Percentiles rank a stretch among this genome's conserved stretches.
Conservation (phyloP, 1,140 invertebrate species). For the Pseudachorutes palmiensis region DNA sequence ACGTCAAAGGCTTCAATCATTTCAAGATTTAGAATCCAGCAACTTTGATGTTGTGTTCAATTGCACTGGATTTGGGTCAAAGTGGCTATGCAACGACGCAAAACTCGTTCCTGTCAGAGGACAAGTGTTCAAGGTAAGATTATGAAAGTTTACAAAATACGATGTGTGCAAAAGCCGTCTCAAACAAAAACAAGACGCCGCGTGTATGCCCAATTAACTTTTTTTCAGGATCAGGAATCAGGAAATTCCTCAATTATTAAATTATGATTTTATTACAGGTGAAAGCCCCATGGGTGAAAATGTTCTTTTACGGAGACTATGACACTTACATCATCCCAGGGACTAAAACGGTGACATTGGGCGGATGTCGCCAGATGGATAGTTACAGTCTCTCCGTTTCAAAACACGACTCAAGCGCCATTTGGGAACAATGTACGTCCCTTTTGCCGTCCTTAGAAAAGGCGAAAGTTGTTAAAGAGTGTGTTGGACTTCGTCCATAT, state of each 20-base stretch:
- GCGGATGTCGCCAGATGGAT: slow-evolving; percentile 71
- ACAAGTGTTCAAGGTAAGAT: slow-evolving; percentile 73
- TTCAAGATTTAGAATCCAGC: slow-evolving; percentile 45
- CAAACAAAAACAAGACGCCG: no score
- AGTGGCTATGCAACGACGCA: slow-evolving; percentile 63
- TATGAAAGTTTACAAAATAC: slow-evolving; percentile 7
- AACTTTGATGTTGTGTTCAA: slow-evolving; percentile 74
- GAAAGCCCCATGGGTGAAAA: slow-evolving; percentile 80
- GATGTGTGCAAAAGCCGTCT: no score
- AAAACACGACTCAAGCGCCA: slow-evolving; percentile 60
- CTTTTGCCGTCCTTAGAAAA: slow-evolving; percentile 62
- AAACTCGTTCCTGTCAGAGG: slow-evolving; percentile 75
- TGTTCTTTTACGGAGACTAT: slow-evolving; percentile 70
- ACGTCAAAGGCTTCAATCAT: slow-evolving; percentile 51
- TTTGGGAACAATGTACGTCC: slow-evolving; percentile 61
- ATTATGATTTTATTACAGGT: no score
- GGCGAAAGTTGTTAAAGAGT: slow-evolving; percentile 53
- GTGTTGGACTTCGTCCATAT: slow-evolving; percentile 48
- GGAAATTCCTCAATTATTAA: no score
- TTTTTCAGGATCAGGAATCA: no score
- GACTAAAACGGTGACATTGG: slow-evolving; percentile 62
- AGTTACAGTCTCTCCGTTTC: slow-evolving; percentile 62
- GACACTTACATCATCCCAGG: slow-evolving; percentile 81
- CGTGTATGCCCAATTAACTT: no score
- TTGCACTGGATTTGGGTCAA: slow-evolving; percentile 75